Conservation (phyloP, 2,888 invertebrate genomes). For the Lasioglossum zephyrum region DNA sequence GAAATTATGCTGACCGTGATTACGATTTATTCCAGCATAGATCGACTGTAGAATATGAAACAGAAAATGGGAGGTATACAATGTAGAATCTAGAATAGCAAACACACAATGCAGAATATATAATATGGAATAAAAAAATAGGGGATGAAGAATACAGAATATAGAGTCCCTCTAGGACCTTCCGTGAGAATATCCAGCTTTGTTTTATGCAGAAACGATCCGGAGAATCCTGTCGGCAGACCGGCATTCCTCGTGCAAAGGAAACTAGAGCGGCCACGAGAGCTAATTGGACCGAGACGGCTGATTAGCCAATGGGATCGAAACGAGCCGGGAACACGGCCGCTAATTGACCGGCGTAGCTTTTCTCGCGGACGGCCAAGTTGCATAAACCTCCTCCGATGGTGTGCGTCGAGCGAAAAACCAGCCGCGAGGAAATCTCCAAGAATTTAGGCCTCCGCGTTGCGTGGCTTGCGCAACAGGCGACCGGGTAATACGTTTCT, state of each 20-base stretch:
- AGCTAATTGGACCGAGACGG: slow-evolving; percentile 68
- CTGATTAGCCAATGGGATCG: slow-evolving; percentile 72
- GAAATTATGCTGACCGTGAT: background rate
- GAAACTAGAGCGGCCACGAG: slow-evolving; percentile 67
- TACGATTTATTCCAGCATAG: no score
- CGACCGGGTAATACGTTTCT: slow-evolving; percentile 24
- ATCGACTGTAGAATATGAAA: no score
- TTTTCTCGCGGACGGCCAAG: background rate
- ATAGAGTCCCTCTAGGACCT: no score
- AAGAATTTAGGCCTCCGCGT: slow-evolving; percentile 45
- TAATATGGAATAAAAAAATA: background rate
- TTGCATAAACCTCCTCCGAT: slow-evolving; percentile 30
- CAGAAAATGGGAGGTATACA: no score
- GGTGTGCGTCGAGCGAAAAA: background rate
- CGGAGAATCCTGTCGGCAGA: background rate
- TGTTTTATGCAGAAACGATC: background rate
- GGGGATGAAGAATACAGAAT: background rate
- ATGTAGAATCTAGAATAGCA: no score
- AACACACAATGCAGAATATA: no score
- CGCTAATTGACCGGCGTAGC: slow-evolving; percentile 45
- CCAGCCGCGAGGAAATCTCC: background rate
- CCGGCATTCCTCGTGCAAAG: slow-evolving; percentile 52
- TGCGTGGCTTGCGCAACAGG: slow-evolving; percentile 28
- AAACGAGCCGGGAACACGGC: slow-evolving; percentile 55
- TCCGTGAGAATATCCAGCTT: background rate